Evolutionary conservation across 2,888 invertebrate species (phyloP).

Genomic region (Latrodectus elegans): DNA sequence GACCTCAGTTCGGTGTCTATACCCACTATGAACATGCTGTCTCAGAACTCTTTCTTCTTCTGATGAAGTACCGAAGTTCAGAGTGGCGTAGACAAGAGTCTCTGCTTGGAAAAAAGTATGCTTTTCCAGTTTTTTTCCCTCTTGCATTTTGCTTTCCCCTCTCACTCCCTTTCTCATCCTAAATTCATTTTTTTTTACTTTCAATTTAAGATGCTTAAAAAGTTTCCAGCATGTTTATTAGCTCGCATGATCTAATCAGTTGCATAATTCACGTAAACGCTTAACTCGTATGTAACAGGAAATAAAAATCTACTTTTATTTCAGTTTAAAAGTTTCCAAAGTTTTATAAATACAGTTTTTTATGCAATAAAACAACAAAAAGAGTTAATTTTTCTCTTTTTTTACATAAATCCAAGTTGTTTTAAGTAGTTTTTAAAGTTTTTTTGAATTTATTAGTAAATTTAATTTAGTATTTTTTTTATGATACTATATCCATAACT

Average conservation of each 20-base stretch:
- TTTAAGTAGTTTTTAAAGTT: too few relatives aligned
- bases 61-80: neutral
- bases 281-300: too few relatives aligned
- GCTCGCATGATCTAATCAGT: neutral
- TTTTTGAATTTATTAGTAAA: too few relatives aligned
- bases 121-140: conserved; percentile 19
- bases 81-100: conserved; percentile 12
- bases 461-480: too few relatives aligned
- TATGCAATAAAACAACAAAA: too few relatives aligned
- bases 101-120: conserved; percentile 36
- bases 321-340: too few relatives aligned
- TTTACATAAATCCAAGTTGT: too few relatives aligned
- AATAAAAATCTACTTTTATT: too few relatives aligned
- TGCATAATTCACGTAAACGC: too few relatives aligned
- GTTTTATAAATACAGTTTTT: too few relatives aligned
- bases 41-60: conserved; percentile 15
- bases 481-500: too few relatives aligned
- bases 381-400: too few relatives aligned
- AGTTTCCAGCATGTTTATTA: neutral
- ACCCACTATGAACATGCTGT: conserved; percentile 39
- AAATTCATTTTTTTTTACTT: neutral
- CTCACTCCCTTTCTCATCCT: neutral
- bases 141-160: conserved; percentile 4
- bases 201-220: neutral
- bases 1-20: conserved; percentile 43